Percentiles rank a stretch among this genome's conserved stretches.
Conservation (phyloP, 2,113 vertebrate species). For the Callipepla squamata region DNA sequence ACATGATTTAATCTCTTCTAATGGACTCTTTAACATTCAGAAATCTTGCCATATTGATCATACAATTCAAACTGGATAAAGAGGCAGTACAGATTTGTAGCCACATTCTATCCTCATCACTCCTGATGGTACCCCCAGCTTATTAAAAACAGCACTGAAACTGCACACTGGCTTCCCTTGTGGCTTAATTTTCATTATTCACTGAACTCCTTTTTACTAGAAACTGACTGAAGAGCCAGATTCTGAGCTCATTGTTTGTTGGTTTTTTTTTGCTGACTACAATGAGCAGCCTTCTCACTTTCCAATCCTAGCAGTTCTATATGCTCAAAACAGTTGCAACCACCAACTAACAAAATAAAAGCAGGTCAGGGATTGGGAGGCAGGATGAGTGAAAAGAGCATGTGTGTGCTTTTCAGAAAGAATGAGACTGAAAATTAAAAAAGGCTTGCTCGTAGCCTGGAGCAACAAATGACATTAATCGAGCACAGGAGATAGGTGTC, state of each 20-base stretch:
- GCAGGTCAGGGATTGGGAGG: conserved; percentile 6
- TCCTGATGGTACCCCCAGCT: conserved; percentile 38
- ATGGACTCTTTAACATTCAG: neutral
- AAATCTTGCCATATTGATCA: conserved; percentile 28
- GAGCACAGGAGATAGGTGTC: neutral
- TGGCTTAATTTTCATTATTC: conserved; percentile 68
- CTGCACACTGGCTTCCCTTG: conserved; percentile 12
- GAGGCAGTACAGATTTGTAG: conserved; percentile 2
- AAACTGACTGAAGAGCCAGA: conserved; percentile 72
- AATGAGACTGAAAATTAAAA: conserved; percentile 33
- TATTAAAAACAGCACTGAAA: conserved; percentile 72
- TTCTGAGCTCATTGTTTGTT: conserved; percentile 74
- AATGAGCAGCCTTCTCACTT: conserved; percentile 52
- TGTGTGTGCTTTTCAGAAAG: neutral
- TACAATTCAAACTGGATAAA: neutral
- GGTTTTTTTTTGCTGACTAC: conserved; percentile 72
- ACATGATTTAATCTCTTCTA: conserved; percentile 1
- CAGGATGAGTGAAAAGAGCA: conserved; percentile 13
- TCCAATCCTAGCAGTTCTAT: conserved; percentile 70
- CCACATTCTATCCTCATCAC: conserved; percentile 18
- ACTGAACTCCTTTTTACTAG: conserved; percentile 69
- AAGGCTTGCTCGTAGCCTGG: neutral
- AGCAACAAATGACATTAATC: conserved; percentile 25
- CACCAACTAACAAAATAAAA: conserved; percentile 52
- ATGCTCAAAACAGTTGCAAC: conserved; percentile 58